A percentile compares a stretch with the other conserved stretches of the same genome.
These are phyloP conservation scores for Lordiphosa mommai DNA, from an alignment of 1,140 invertebrate species.

Conservation along the genomic window DNA sequence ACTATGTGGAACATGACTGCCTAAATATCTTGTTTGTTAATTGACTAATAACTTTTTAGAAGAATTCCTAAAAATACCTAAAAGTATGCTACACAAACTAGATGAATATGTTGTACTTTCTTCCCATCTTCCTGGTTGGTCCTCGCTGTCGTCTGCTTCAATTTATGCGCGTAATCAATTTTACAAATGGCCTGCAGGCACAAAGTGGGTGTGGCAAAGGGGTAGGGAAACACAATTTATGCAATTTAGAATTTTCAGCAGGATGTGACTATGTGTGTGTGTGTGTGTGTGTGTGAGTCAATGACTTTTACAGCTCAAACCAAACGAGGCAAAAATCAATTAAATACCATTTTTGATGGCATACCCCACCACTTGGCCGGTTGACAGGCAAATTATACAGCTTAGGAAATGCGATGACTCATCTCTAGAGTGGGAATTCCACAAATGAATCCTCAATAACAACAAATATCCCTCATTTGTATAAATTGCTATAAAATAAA, in stretches of 20 bases:
- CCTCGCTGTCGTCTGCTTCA: slow-evolving; percentile 66
- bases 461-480: not conserved
- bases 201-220: slow-evolving; percentile 15
- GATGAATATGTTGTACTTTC: slow-evolving; percentile 8
- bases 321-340: slow-evolving; percentile 60
- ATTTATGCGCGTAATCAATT: slow-evolving; percentile 78
- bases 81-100: slow-evolving; percentile 11
- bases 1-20: slow-evolving; percentile 59
- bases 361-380: slow-evolving; percentile 15
- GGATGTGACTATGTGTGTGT: not conserved
- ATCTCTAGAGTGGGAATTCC: too few relatives aligned
- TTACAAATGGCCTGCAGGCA: slow-evolving; percentile 70
- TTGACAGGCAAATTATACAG: too few relatives aligned
- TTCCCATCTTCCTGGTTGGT: not conserved
- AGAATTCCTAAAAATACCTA: slow-evolving; percentile 39
- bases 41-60: slow-evolving; percentile 39
- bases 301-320: slow-evolving; percentile 45
- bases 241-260: slow-evolving; percentile 69
- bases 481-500: not conserved
- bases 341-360: slow-evolving; percentile 69
- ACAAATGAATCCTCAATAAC: not conserved
- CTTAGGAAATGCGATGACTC: too few relatives aligned
- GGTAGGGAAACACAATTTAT: slow-evolving; percentile 64
- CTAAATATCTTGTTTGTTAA: slow-evolving; percentile 65
- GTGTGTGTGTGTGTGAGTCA: slow-evolving; percentile 44